Conservation (phyloP, 2,888 invertebrate genomes). For the Baccha elongata region DNA sequence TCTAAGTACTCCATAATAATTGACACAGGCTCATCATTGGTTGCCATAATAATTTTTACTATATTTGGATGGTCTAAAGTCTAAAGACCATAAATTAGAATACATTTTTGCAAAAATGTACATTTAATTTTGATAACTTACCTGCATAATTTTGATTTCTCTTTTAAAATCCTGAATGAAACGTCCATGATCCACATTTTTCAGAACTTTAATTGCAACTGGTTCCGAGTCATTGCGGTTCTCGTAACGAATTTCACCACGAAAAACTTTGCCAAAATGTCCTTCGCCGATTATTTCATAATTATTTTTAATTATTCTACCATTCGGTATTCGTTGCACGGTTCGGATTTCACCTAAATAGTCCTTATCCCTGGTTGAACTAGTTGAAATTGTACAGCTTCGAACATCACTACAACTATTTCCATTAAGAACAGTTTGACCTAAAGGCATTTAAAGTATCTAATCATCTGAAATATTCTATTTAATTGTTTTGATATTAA, state of each 20-base stretch:
- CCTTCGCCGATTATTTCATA: constrained; percentile 85
- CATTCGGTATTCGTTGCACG: constrained; percentile 78
- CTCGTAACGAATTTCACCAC: constrained; percentile 83
- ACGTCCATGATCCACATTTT: constrained; percentile 82
- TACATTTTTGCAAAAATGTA: background rate
- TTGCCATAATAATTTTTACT: constrained; percentile 92
- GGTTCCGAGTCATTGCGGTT: constrained; percentile 79
- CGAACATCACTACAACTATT: constrained; percentile 64
- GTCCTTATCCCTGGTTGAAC: no score
- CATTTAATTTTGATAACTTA: constrained; percentile 79
- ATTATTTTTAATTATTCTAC: constrained; percentile 79
- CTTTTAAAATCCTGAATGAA: constrained; percentile 89
- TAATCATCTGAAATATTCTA: no score
- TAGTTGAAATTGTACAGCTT: constrained; percentile 57
- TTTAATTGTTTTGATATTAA: background rate
- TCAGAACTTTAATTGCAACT: constrained; percentile 87
- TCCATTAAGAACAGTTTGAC: constrained; percentile 63
- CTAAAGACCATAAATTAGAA: constrained; percentile 80
- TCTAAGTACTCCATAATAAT: constrained; percentile 95
- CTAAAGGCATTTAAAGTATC: constrained; percentile 31
- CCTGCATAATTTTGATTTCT: constrained; percentile 95
- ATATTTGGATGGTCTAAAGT: constrained; percentile 93
- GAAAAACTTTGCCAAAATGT: constrained; percentile 93
- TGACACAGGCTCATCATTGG: constrained; percentile 89
- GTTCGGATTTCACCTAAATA: constrained; percentile 75